phyloP scores from a whole-genome alignment of 2,888 invertebrate genomes.

The Hydroisotoma schaefferi region DNA sequence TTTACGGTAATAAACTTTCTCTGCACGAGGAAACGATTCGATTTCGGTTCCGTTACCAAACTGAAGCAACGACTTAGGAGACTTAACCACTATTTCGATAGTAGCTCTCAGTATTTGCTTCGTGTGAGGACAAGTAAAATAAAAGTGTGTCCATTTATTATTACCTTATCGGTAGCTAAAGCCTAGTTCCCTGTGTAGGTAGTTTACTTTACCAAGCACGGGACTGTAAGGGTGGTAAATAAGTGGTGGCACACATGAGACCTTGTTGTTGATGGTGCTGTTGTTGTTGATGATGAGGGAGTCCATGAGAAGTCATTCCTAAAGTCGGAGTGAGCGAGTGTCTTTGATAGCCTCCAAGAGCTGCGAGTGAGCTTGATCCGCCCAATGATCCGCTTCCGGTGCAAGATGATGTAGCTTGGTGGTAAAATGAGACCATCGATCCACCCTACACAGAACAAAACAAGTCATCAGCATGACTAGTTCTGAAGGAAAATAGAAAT shows the following conservation, averaged over 20 bases:
- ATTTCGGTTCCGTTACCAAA: no score
- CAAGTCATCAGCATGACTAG: not conserved
- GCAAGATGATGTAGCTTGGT: conserved; percentile 46
- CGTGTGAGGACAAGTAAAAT: no score
- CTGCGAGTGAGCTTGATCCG: conserved; percentile 52
- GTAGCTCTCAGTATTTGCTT: no score
- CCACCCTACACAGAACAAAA: conserved; percentile 36
- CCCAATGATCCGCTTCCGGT: conserved; percentile 49
- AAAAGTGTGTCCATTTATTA: no score
- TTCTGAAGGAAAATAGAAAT: no score
- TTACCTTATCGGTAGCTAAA: no score
- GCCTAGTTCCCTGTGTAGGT: not conserved
- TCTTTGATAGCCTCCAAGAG: conserved; percentile 57
- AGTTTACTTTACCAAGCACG: conserved; percentile 44
- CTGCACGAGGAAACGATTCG: no score
- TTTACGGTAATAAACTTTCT: no score
- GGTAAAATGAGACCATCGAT: conserved; percentile 49
- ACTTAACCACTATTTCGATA: no score
- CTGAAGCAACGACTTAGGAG: no score
- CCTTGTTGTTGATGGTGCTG: conserved; percentile 49
- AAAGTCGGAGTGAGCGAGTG: conserved; percentile 48
- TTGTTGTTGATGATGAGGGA: conserved; percentile 48
- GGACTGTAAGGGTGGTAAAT: conserved; percentile 47
- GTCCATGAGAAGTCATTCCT: conserved; percentile 44
- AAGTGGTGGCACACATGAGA: conserved; percentile 49